A percentile compares a stretch with the other conserved stretches of the same genome.
Evolutionary conservation across 2,113 vertebrate genomes (phyloP).

Genomic region (Beaufortia kweichowensis): DNA sequence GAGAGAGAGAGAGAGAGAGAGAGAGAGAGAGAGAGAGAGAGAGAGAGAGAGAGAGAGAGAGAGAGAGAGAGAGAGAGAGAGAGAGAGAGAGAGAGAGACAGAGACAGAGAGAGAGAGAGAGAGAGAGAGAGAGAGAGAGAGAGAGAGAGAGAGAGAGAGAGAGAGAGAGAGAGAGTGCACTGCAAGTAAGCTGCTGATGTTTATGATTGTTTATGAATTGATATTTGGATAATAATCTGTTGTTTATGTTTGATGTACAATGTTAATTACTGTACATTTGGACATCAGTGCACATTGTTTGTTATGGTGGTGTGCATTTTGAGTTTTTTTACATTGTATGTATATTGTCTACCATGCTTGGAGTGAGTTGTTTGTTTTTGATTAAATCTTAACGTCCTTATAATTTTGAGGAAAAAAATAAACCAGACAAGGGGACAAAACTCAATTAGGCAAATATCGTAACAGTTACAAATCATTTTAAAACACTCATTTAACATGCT

Average conservation of each 20-base stretch:
- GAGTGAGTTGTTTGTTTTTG: not conserved
- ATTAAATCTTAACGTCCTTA: not conserved
- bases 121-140: not conserved
- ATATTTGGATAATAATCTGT: not conserved
- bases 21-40: not conserved
- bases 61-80: not conserved
- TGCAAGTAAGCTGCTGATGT: not conserved
- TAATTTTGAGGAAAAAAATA: not conserved
- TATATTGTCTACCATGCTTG: no score
- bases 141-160: not conserved
- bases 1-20: not conserved
- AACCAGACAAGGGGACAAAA: no score
- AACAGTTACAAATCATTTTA: no score
- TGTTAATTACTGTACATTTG: no score
- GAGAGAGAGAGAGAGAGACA: not conserved
- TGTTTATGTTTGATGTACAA: not conserved
- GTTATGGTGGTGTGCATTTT: not conserved
- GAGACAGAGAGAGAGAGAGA: not conserved
- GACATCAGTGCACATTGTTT: not conserved
- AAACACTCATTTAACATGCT: no score
- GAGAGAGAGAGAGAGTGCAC: not conserved
- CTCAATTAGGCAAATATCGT: no score
- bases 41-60: not conserved
- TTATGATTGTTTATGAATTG: not conserved
- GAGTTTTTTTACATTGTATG: no score